These are phyloP conservation scores for Otolemur garnettii DNA, from an alignment of 2,113 vertebrate species.

Conservation along the genomic window DNA sequence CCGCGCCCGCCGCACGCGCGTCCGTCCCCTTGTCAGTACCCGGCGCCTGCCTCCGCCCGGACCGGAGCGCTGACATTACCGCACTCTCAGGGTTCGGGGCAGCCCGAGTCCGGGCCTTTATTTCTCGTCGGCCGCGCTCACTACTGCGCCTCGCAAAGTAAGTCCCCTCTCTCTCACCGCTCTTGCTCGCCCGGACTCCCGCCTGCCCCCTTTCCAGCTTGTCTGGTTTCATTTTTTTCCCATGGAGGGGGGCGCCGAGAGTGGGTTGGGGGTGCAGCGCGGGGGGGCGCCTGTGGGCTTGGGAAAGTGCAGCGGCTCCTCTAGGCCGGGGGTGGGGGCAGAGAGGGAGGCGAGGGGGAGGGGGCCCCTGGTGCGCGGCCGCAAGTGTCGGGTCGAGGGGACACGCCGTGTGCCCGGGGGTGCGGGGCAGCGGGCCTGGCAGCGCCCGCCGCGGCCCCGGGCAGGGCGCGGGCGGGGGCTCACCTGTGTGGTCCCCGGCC, in stretches of 20 bases:
- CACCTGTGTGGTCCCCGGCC: slow-evolving; percentile 81
- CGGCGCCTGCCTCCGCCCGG: slow-evolving; percentile 17
- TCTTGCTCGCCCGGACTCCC: not conserved
- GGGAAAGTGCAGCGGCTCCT: slow-evolving; percentile 73
- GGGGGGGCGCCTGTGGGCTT: slow-evolving; percentile 37
- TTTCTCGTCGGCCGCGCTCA: slow-evolving; percentile 61
- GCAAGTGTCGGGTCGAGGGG: slow-evolving; percentile 26
- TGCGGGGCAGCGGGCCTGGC: not conserved
- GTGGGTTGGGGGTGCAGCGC: not conserved
- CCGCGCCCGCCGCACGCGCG: slow-evolving; percentile 66
- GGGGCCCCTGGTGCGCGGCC: not conserved
- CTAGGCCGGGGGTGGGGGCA: not conserved
- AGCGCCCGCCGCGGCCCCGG: not conserved
- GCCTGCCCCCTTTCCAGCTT: not conserved
- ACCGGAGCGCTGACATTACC: slow-evolving; percentile 62
- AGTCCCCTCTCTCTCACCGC: slow-evolving; percentile 69
- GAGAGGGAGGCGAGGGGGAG: not conserved
- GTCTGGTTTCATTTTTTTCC: not conserved
- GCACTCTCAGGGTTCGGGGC: slow-evolving; percentile 44
- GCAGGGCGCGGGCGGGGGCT: slow-evolving; percentile 46
- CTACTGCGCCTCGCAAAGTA: slow-evolving; percentile 74
- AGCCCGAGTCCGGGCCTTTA: slow-evolving; percentile 63
- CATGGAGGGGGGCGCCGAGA: not conserved
- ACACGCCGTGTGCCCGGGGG: not conserved
- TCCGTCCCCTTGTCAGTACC: slow-evolving; percentile 22